These are phyloP conservation scores for Sardinella longiceps DNA, from an alignment of 2,797 vertebrate genomes.

Conservation along the genomic window DNA sequence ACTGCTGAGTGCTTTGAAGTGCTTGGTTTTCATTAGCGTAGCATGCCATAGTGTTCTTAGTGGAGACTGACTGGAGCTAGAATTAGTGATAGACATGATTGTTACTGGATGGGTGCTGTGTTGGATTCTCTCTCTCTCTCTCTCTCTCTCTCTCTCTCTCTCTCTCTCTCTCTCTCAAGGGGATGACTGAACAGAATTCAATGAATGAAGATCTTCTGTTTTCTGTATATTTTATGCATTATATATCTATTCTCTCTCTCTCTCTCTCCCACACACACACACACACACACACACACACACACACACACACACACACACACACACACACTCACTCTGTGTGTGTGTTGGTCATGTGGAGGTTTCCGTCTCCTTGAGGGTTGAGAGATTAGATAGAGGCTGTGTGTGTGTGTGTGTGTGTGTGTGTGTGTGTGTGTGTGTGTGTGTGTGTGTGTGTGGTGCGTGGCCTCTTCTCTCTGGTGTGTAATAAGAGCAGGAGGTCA, in stretches of 20 bases:
- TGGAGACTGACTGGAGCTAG: neutral
- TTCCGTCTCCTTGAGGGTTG: neutral
- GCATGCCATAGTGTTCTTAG: neutral
- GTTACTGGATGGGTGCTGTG: neutral
- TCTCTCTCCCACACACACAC: no score
- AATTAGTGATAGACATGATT: neutral
- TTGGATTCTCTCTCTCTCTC: no score
- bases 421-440: neutral
- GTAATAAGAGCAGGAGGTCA: slow-evolving; percentile 23
- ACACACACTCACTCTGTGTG: no score
- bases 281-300: no score
- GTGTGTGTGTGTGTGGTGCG: neutral
- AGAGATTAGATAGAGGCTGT: neutral
- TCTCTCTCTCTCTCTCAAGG: no score
- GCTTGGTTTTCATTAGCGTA: neutral
- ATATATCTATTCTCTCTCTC: no score
- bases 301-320: no score
- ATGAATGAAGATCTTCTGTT: no score
- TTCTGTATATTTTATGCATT: no score
- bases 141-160: no score
- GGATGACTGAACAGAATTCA: no score
- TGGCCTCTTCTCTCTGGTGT: neutral
- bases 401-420: neutral
- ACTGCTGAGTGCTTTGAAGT: neutral
- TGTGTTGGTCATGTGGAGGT: slow-evolving; percentile 13